Evolutionary conservation across 2,113 vertebrate species (phyloP), one percentile per base, ranked within the genome.

Genomic region (Aptenodytes forsteri): DNA sequence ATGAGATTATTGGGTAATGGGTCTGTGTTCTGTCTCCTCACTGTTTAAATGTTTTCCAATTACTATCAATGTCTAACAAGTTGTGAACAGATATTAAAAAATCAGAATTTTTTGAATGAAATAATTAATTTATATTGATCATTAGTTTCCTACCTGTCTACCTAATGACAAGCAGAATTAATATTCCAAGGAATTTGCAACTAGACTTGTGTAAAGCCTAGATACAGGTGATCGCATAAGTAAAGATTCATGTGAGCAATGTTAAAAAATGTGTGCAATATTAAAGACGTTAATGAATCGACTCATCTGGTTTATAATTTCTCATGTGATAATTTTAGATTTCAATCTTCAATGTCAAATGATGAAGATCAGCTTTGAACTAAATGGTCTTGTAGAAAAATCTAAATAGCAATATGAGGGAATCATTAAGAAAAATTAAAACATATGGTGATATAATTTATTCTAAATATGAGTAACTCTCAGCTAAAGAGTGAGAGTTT

Each of bases 391-490:
- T 64, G 20, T n/a, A 73, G 23, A 16, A 82, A 70, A 61, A 88
- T 25, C 7, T 54, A 83, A 81, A 81, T n/a, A 94, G 42, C 38
- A 26, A 26, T 80, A 61, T 44, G 36, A 91, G 17, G 25, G 66
- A 92, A 71, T 87, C n/a, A 91, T 86, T 86, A 93, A 72, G 58
- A 83, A 87, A 92, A 91, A 93, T 18, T 69, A 76, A 91, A 93
- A 72, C 76, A 83, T 66, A 87, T 77, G 67, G 61, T 55, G 32
- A 64, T 69, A 77, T 64, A 71, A 89, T 67, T 90, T 84, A 50
- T 83, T 89, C 18, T 30, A 93, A 72, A 70, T 54, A 62, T n/a
- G 2, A 78, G 17, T 55, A 67, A 50, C 49, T 82, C 27, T 72
- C n/a, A 75, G 47, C 4, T 44, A 65, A 80, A 81, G 44, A 67